A percentile compares a stretch with the other conserved stretches of the same genome.
These are phyloP conservation scores for Notamacropus eugenii DNA, from an alignment of 2,797 vertebrate species.

Conservation along the genomic window DNA sequence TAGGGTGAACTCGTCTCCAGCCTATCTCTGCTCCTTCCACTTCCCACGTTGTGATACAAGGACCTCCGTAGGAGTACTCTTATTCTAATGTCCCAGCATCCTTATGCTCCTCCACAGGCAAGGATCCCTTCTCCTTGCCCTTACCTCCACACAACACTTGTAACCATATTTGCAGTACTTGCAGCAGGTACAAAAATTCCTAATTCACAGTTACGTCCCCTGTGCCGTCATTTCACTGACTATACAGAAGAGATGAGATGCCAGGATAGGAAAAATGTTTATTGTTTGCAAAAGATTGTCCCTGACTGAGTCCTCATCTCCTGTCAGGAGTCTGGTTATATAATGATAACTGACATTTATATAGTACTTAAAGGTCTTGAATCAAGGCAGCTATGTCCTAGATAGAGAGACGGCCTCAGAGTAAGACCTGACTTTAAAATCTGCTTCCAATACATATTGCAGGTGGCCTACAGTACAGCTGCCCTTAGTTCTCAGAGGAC, in stretches of 20 bases:
- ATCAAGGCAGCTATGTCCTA: neutral
- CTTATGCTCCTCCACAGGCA: neutral
- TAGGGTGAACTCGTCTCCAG: neutral
- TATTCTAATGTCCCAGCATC: neutral
- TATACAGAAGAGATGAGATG: neutral
- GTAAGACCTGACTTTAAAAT: neutral
- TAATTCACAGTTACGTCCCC: neutral
- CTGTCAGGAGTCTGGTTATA: neutral
- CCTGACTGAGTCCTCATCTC: neutral
- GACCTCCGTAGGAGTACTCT: neutral
- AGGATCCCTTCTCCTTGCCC: neutral
- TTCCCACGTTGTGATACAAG: neutral
- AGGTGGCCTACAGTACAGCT: too few relatives aligned
- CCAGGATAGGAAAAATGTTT: neutral
- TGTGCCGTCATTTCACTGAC: neutral
- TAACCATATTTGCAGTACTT: neutral
- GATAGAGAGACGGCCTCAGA: neutral
- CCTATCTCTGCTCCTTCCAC: neutral
- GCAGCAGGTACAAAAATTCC: neutral
- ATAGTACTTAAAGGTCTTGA: neutral
- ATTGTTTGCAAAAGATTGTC: neutral
- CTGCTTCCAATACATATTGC: neutral
- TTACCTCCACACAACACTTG: neutral
- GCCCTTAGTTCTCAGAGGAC: too few relatives aligned
- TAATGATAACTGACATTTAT: neutral